Conservation (phyloP, 1,140 invertebrate genomes). For the Cydia splendana region DNA sequence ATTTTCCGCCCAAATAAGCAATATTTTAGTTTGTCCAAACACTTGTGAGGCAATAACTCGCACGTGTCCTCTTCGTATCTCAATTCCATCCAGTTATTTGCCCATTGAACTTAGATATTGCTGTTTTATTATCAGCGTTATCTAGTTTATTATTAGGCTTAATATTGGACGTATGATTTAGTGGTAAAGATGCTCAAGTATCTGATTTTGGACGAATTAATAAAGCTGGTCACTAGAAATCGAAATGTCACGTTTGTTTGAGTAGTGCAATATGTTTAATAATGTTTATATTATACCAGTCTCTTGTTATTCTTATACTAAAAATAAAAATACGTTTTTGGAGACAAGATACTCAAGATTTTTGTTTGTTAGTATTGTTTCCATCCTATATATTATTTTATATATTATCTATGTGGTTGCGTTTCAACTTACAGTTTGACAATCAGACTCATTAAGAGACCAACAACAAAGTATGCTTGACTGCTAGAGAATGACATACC, state of each 20-base stretch:
- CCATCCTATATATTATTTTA: too few relatives aligned
- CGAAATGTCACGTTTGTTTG: constrained; percentile 12
- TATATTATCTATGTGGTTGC: too few relatives aligned
- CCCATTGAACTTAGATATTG: constrained; percentile 44
- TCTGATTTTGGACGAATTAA: constrained; percentile 24
- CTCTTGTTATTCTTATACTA: not conserved
- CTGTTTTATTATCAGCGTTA: constrained; percentile 38
- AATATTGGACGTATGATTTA: constrained; percentile 45
- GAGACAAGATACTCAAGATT: too few relatives aligned
- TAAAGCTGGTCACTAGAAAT: constrained; percentile 21
- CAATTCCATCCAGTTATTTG: constrained; percentile 70
- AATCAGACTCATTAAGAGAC: too few relatives aligned
- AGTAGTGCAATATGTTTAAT: not conserved
- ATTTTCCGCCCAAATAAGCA: constrained; percentile 57
- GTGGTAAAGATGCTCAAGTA: not conserved
- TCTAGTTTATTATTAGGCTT: not conserved
- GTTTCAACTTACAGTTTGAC: too few relatives aligned
- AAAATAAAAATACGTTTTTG: too few relatives aligned
- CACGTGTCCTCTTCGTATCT: constrained; percentile 69
- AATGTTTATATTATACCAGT: not conserved
- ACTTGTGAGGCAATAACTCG: constrained; percentile 71
- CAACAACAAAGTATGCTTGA: too few relatives aligned
- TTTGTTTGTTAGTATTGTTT: too few relatives aligned
- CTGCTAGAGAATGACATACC: too few relatives aligned
- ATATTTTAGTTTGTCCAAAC: constrained; percentile 70